Conservation (phyloP, 2,888 invertebrate species). For the Temnothorax unifasciatus region DNA sequence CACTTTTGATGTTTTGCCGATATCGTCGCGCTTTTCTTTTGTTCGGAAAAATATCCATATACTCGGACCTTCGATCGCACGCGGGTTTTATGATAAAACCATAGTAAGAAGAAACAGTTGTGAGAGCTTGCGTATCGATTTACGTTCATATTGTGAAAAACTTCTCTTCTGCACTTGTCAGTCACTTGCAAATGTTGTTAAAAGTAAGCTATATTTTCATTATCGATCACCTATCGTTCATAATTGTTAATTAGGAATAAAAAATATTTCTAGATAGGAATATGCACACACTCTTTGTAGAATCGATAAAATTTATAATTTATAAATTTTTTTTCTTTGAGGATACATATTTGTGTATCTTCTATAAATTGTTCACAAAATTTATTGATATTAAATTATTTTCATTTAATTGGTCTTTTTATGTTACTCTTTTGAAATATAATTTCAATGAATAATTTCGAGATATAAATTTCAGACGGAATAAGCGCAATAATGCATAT, state of each 20-base stretch:
- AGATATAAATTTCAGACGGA: conserved; percentile 4
- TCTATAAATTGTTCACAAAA: neutral
- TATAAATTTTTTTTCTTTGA: neutral
- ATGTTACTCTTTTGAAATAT: neutral
- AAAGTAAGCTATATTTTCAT: neutral
- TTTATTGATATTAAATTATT: conserved; percentile 6
- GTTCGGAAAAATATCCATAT: conserved; percentile 16
- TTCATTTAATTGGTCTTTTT: neutral
- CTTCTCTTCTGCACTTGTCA: neutral
- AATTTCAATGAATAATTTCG: conserved; percentile 6
- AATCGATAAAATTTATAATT: neutral
- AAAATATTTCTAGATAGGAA: neutral
- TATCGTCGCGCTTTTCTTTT: conserved; percentile 14
- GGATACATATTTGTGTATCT: neutral
- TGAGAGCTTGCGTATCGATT: neutral
- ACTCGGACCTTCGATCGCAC: neutral
- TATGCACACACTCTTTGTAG: neutral
- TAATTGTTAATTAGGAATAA: neutral
- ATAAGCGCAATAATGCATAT: neutral
- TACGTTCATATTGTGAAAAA: neutral
- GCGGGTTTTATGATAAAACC: conserved; percentile 10
- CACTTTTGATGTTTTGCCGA: conserved; percentile 39
- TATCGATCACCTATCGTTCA: neutral
- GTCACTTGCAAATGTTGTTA: neutral
- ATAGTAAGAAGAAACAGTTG: neutral